Evolutionary conservation across 2,888 invertebrate genomes (phyloP).

Genomic region (Teinopalpus imperialis): DNA sequence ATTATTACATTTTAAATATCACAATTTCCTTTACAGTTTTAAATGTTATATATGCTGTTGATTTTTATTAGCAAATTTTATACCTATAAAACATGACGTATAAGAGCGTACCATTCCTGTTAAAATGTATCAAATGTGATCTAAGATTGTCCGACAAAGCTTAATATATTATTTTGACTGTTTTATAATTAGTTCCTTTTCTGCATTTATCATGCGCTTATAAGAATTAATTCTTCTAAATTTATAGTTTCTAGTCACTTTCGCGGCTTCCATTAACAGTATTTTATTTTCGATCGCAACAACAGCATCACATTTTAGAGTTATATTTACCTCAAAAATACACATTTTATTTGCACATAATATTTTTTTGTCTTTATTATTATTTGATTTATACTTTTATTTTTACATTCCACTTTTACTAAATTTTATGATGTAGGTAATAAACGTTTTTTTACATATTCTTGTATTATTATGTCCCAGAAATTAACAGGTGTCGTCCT

Average conservation of each 20-base stretch:
- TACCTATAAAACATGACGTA: too few species aligned
- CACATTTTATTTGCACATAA: slow-evolving; percentile 50
- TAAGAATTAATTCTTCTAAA: slow-evolving; percentile 44
- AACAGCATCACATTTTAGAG: slow-evolving; percentile 55
- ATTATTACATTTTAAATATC: background rate
- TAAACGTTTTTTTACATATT: slow-evolving; percentile 48
- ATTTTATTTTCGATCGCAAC: slow-evolving; percentile 32
- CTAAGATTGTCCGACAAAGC: background rate
- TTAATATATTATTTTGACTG: background rate
- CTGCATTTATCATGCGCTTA: slow-evolving; percentile 54
- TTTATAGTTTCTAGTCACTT: slow-evolving; percentile 69
- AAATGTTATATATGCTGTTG: background rate
- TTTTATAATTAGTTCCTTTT: slow-evolving; percentile 51
- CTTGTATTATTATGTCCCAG: slow-evolving; percentile 30
- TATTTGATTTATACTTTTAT: slow-evolving; percentile 36
- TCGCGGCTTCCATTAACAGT: slow-evolving; percentile 54
- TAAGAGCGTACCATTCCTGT: too few species aligned
- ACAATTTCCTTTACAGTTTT: slow-evolving; percentile 28
- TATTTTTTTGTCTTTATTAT: slow-evolving; percentile 38
- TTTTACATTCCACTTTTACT: slow-evolving; percentile 55
- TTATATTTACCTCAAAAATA: slow-evolving; percentile 32
- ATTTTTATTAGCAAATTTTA: too few species aligned
- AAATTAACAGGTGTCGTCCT: too few species aligned
- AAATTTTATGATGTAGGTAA: slow-evolving; percentile 37
- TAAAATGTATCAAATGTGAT: too few species aligned